Percentiles rank a stretch among this genome's conserved stretches.
These are phyloP conservation scores for Calosoma granatense DNA, from an alignment of 1,140 invertebrate genomes.

Conservation along the genomic window DNA sequence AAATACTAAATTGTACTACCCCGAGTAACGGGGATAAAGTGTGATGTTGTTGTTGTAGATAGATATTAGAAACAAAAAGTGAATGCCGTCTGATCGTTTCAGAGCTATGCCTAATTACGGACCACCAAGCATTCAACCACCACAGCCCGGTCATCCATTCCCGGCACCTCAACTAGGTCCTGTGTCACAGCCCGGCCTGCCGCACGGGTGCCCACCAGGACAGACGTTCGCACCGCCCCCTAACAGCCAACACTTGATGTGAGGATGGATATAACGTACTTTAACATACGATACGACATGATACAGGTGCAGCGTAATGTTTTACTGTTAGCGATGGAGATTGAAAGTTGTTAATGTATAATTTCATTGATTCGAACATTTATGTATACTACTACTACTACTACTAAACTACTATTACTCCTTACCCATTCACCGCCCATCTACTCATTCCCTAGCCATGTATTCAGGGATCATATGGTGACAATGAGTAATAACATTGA, in stretches of 20 bases:
- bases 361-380: too few species aligned
- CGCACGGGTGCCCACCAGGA: background rate
- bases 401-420: too few species aligned
- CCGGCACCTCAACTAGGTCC: background rate
- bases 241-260: background rate
- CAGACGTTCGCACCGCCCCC: background rate
- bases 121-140: background rate
- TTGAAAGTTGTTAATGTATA: background rate
- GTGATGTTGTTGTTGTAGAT: too few species aligned
- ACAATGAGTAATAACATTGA: too few species aligned
- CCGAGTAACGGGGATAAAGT: too few species aligned
- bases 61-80: too few species aligned
- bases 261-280: background rate
- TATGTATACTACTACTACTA: too few species aligned
- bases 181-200: background rate
- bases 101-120: background rate
- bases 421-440: too few species aligned
- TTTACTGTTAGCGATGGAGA: background rate
- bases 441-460: too few species aligned
- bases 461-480: too few species aligned
- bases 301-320: background rate
- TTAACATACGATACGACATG: background rate
- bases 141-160: background rate
- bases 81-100: too few species aligned
- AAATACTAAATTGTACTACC: too few species aligned